Base-by-base conservation (phyloP, 2,888 invertebrate genomes). In the Catotricha subobsoleta region DNA sequence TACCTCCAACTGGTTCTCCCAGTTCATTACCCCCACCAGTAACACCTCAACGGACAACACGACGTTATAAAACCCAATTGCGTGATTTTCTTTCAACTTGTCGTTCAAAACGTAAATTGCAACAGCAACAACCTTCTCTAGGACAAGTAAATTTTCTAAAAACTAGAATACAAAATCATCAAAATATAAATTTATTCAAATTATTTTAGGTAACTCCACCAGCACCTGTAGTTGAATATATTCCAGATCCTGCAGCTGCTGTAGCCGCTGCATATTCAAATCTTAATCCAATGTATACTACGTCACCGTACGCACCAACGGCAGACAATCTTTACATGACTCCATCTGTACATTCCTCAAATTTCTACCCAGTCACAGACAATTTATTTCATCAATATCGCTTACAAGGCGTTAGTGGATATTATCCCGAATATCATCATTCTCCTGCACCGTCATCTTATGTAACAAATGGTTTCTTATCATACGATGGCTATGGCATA, bases 81-180 rank as follows among this genome's bases (percentile, higher is more conserved):
- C 68, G 91, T 37, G 92, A 94, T 65, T 91, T 92, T 59, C 66
- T 91, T 2, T 88, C 91, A 13, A 91, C 91, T 12, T 91, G 91
- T 57, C 74, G 91, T 46, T 81, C 80, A 47, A 86, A 86, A 55
- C 71, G 83, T 57, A 73, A 78, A 63, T 53, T 68, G 48, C 61
- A 66, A 10, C 64, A 63, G 41, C 31, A 31, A 36, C 36, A 36
- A 12, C 23, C 36, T 10, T 23, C 21, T 6, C 66, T 57, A 27
- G 58, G 58, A 8, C 62, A 59, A 50, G 70, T 70, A 34, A 69
- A 66, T 48, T 50, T 27, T n/a, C 15, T 29, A 12, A 19, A 29
- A 41, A 35, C n/a, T n/a, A n/a, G n/a, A n/a, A n/a, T n/a, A n/a
- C n/a, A 8, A 40, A 30, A 16, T 10, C 19, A 9, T n/a, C 20